Conservation (phyloP, 1,140 invertebrate species). For the Vollenhovia emeryi region DNA sequence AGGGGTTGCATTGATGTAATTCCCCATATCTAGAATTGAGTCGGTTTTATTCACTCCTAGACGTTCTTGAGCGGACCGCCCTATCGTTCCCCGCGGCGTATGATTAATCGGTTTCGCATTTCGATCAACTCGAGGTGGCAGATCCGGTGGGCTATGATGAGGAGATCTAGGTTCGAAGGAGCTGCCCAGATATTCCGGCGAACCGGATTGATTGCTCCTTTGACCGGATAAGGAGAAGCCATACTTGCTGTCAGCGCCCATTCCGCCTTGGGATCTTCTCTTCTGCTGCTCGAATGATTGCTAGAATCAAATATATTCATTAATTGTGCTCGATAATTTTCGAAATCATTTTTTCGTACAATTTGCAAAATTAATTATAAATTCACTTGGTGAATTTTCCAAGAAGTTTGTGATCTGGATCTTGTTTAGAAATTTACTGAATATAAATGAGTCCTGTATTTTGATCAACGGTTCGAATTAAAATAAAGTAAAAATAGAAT, state of each 20-base stretch:
- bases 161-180: slow-evolving; percentile 83
- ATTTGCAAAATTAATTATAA: neutral
- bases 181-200: slow-evolving; percentile 76
- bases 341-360: neutral
- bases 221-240: slow-evolving; percentile 86
- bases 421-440: neutral
- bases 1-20: slow-evolving; percentile 86
- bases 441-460: too few species aligned
- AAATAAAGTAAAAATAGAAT: too few species aligned
- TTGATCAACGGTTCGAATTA: too few species aligned
- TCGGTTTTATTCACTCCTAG: slow-evolving; percentile 83
- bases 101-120: slow-evolving; percentile 89
- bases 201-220: slow-evolving; percentile 74
- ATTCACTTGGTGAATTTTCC: neutral
- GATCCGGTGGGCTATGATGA: slow-evolving; percentile 89
- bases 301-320: slow-evolving; percentile 11
- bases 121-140: slow-evolving; percentile 93
- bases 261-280: slow-evolving; percentile 82
- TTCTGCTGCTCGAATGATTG: slow-evolving; percentile 80
- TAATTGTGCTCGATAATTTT: slow-evolving; percentile 14
- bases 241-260: slow-evolving; percentile 88
- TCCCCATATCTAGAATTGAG: slow-evolving; percentile 84
- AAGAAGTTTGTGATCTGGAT: neutral
- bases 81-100: slow-evolving; percentile 82
- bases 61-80: slow-evolving; percentile 86